A percentile compares a stretch with the other conserved stretches of the same genome.
phyloP scores from a whole-genome alignment of 2,888 invertebrate species.

The Trypoxylon attenuatum region DNA sequence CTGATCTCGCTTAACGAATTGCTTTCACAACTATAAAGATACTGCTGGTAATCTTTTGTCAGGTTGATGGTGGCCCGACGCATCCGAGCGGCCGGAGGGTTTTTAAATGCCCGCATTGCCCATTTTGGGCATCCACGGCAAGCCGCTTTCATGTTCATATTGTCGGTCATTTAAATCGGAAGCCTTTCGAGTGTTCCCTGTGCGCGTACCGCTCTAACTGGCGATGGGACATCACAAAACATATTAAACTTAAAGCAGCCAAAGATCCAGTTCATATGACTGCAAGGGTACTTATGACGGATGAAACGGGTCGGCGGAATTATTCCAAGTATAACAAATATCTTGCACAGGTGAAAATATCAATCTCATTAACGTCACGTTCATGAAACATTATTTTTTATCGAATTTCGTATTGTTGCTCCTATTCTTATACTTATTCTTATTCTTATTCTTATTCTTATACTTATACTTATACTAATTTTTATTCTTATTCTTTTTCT shows the following conservation, averaged over 20 bases:
- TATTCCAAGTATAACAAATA: slow-evolving; percentile 96
- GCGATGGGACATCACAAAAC: slow-evolving; percentile 98
- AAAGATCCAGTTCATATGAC: slow-evolving; percentile 88
- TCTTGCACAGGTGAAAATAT: slow-evolving; percentile 80
- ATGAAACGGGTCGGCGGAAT: slow-evolving; percentile 92
- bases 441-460: no score
- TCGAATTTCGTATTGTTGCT: no score
- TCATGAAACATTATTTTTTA: no score
- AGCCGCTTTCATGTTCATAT: slow-evolving; percentile 96
- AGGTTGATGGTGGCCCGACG: slow-evolving; percentile 66
- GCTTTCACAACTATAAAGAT: background rate
- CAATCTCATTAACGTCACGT: slow-evolving; percentile 46
- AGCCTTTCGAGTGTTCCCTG: slow-evolving; percentile 95
- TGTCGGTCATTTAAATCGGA: slow-evolving; percentile 93
- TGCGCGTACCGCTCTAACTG: slow-evolving; percentile 96
- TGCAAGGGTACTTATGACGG: slow-evolving; percentile 91
- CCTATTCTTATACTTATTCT: no score
- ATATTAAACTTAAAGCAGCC: slow-evolving; percentile 92
- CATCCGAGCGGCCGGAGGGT: slow-evolving; percentile 78
- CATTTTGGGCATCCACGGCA: slow-evolving; percentile 94
- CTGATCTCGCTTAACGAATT: slow-evolving; percentile 23
- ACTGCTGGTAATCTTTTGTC: slow-evolving; percentile 53
- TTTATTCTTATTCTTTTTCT: no score
- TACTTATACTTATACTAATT: no score
- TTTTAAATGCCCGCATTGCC: slow-evolving; percentile 94